Base-by-base conservation (phyloP, 2,888 invertebrate species). In the Anaspis maculata region DNA sequence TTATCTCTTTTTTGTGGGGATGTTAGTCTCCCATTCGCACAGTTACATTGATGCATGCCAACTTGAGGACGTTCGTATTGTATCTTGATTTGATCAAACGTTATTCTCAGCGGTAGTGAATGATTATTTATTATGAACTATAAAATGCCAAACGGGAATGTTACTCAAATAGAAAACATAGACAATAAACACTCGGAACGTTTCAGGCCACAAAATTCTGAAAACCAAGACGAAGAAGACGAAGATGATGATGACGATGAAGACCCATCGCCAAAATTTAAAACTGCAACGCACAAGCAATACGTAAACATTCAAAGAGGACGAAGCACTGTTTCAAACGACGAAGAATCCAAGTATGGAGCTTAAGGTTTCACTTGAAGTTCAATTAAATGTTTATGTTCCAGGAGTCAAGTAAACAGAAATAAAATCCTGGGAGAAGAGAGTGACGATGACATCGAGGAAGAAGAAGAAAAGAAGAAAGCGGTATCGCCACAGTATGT, bases 271-370 rank as follows among this genome's bases (percentile, higher is more conserved):
- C 33, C 48, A n/a, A 54, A 38, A 6, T 63, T 66, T 11, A 65
- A 67, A 6, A 59, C 60, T 12, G 73, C 32, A 38, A 46, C 35
- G 29, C 46, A 42, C 29, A 77, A 77, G 2, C 76, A 79, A 53
- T 83, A 83, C 50, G 77, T 79, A 2, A 80, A 79, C 2, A 79
- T 83, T 23, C 70, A 73, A 49, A 67, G 82, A 48, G 72, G 70
- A 36, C 5, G 49, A 48, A 30, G 40, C 45, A 37, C 32, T 37
- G 5, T 19, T 9, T 19, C 19, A 5, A 19, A 9, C 5, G 5
- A 19, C 15, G 46, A 45, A 24, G 42, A 45, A 53, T 23, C 14
- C 30, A 30, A 48, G 9, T n/a, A 32, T 24, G 10, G 22, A 30
- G 9, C 23, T 23, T 21, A 10, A n/a, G n/a, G n/a, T n/a, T n/a